These are phyloP conservation scores for Limnephilus lunatus DNA, from an alignment of 2,888 invertebrate genomes.

Conservation along the genomic window DNA sequence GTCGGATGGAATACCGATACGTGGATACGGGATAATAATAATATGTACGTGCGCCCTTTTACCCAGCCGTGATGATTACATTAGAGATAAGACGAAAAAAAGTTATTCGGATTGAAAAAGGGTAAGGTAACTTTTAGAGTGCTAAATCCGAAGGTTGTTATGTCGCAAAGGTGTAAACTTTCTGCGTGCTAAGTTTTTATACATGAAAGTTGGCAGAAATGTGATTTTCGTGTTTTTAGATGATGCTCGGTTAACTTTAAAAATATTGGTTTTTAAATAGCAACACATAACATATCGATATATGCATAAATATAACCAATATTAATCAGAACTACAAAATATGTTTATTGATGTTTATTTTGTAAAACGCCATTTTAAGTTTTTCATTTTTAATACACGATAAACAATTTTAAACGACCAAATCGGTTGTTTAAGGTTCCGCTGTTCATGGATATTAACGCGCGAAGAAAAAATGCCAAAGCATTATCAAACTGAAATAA, in stretches of 20 bases:
- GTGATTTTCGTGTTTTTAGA: not conserved
- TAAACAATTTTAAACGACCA: no score
- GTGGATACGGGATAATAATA: not conserved
- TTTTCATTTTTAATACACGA: no score
- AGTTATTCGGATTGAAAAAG: not conserved
- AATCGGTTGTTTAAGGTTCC: no score
- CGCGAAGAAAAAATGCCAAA: no score
- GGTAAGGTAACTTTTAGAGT: not conserved
- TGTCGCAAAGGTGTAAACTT: not conserved
- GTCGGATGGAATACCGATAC: not conserved
- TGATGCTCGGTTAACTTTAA: not conserved
- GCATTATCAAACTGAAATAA: no score
- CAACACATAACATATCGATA: not conserved
- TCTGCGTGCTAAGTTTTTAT: not conserved
- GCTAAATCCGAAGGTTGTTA: not conserved
- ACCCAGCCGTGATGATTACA: not conserved
- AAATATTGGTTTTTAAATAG: not conserved
- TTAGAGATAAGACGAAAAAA: not conserved
- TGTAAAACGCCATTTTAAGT: no score
- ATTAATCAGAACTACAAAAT: no score
- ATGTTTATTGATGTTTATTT: no score
- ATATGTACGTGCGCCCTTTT: not conserved
- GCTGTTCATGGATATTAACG: no score
- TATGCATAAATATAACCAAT: not conserved
- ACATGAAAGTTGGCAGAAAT: not conserved